Percentiles rank a stretch among this genome's conserved stretches.
These are phyloP conservation scores for Aspidiotus rigidus DNA, from an alignment of 2,888 invertebrate genomes.

Conservation along the genomic window DNA sequence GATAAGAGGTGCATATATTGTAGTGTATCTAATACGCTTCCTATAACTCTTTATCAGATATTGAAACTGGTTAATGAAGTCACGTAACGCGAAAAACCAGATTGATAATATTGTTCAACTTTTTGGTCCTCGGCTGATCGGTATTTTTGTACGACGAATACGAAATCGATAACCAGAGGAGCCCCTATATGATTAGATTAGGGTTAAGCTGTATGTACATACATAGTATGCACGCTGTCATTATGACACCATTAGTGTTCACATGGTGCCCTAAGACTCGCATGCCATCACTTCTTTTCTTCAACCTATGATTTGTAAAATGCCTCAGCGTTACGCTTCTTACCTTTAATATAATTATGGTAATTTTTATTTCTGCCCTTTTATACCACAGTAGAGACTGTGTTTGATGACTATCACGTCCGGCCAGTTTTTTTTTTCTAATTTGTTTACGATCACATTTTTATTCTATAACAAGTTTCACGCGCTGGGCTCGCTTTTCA, in stretches of 20 bases:
- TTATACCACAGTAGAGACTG: background rate
- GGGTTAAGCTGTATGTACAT: slow-evolving; percentile 11
- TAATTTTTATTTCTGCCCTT: slow-evolving; percentile 15
- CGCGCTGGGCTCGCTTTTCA: background rate
- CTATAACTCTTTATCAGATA: slow-evolving; percentile 22
- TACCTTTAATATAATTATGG: slow-evolving; percentile 30
- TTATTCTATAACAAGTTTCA: slow-evolving; percentile 8
- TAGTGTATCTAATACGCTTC: background rate
- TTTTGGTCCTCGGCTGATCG: background rate
- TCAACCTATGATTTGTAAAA: slow-evolving; percentile 32
- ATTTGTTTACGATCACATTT: slow-evolving; percentile 4
- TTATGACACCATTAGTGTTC: slow-evolving; percentile 32
- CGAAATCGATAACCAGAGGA: slow-evolving; percentile 22
- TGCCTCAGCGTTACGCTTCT: slow-evolving; percentile 31
- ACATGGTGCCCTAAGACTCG: slow-evolving; percentile 6
- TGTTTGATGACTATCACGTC: slow-evolving; percentile 15
- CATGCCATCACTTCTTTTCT: slow-evolving; percentile 15
- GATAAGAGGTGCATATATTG: background rate
- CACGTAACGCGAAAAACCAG: slow-evolving; percentile 12
- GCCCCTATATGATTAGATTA: slow-evolving; percentile 20
- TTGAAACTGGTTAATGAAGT: slow-evolving; percentile 25
- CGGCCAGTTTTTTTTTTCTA: background rate
- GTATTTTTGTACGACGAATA: background rate
- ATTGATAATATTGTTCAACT: background rate
- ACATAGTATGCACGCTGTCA: slow-evolving; percentile 22